phyloP scores from a whole-genome alignment of 2,888 invertebrate genomes.

The Nymphalis c-album region DNA sequence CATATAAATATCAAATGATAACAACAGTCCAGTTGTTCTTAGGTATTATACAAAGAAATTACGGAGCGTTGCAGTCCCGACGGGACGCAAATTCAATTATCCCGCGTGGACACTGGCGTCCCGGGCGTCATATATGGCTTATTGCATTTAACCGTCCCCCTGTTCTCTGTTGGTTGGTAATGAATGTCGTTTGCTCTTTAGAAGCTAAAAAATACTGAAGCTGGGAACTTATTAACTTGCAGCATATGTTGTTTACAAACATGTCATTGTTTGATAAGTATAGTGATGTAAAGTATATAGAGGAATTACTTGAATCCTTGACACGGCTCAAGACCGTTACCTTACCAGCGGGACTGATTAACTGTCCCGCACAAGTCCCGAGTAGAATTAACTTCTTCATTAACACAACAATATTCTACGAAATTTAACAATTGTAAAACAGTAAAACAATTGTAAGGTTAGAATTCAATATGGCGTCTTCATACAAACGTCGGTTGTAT shows the following conservation, averaged over 20 bases:
- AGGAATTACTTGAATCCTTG: background rate
- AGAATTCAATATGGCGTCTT: background rate
- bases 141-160: slow-evolving; percentile 4
- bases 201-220: background rate
- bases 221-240: background rate
- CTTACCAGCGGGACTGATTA: background rate
- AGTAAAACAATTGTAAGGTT: too few species aligned
- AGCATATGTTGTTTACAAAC: background rate
- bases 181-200: background rate
- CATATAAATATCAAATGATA: background rate
- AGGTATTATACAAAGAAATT: slow-evolving; percentile 8
- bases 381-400: background rate
- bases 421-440: background rate
- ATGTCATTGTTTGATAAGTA: background rate
- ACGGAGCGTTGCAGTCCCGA: slow-evolving; percentile 4
- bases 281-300: background rate
- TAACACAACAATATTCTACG: background rate
- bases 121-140: slow-evolving; percentile 12
- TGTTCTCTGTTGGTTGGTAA: slow-evolving; percentile 11
- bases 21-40: background rate
- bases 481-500: background rate
- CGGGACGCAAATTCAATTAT: slow-evolving; percentile 21
- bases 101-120: slow-evolving; percentile 2
- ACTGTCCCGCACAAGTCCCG: background rate
- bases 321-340: background rate